Base-by-base conservation (phyloP, 1,140 invertebrate species). In the Galleria mellonella region DNA sequence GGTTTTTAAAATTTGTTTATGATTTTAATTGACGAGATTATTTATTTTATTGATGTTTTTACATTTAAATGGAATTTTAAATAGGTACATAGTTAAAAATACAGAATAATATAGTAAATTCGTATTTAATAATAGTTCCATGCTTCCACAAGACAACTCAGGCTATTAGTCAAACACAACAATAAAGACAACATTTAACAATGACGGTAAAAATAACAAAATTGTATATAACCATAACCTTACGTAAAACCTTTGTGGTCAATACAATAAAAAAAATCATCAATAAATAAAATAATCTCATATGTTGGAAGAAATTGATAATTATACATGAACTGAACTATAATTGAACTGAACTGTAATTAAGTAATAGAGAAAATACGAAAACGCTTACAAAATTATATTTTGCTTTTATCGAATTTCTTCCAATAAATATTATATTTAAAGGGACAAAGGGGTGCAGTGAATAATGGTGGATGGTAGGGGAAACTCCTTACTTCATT, bases 211-310 rank as follows among this genome's bases (percentile, higher is more conserved):
- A 28, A 11, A 38, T 12, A 44, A 14, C 13, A 51, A 32, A 45
- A 12, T 32, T 27, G 40, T 29, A 52, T 37, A 41, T 56, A 44
- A 60, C 51, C 50, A 53, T 50, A 50, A 60, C 46, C 41, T 36
- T 42, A 40, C 40, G 33, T 32, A 23, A 32, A 53, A 48, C 4
- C 14, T 37, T 9, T 55, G 42, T 41, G 14, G 13, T 7, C 29
- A 33, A 17, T 30, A 30, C 27, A 33, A 17, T 30, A 30, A 15
- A 39, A 59, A 49, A 49, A 10, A 39, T 53, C 43, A 50, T 51
- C 54, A 61, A 68, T 64, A 72, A 70, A 79, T 72, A 81, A 83
- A 81, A 83, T 83, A 83, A 83, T 83, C 79, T 82, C 79, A 65
- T 62, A 43, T 53, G 29, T 47, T 41, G 15, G 39, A 66, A 42